A percentile compares a stretch with the other conserved stretches of the same genome.
Evolutionary conservation across 2,888 invertebrate species (phyloP).

Genomic region (Drosophila bunnanda): DNA sequence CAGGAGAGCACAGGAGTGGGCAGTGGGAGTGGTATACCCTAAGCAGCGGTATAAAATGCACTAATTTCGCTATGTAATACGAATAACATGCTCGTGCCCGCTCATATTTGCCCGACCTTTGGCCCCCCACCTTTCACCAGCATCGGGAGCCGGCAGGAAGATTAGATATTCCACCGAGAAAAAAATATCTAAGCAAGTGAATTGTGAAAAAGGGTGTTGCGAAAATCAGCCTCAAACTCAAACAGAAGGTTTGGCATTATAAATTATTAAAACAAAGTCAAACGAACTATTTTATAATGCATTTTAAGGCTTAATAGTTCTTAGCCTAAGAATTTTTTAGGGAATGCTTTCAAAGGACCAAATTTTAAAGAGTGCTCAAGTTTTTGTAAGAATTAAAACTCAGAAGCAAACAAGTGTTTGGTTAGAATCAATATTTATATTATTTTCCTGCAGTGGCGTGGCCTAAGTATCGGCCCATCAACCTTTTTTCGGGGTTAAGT

Average conservation of each 20-base stretch:
- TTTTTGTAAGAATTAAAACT: neutral
- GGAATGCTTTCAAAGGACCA: no score
- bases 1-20: neutral
- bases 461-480: constrained; percentile 21
- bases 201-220: neutral
- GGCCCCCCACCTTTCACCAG: constrained; percentile 69
- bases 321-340: no score
- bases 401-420: neutral
- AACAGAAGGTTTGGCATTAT: neutral
- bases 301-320: neutral
- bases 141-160: constrained; percentile 29
- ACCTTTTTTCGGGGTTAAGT: constrained; percentile 67
- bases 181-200: neutral
- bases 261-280: neutral
- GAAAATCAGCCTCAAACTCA: neutral
- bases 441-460: neutral
- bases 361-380: neutral
- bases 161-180: constrained; percentile 21
- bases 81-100: constrained; percentile 68
- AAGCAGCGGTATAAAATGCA: constrained; percentile 50
- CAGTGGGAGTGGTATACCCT: constrained; percentile 6
- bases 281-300: neutral
- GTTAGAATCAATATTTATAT: neutral
- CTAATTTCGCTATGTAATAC: constrained; percentile 69
- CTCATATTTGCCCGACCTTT: constrained; percentile 75